A percentile compares a stretch with the other conserved stretches of the same genome.
phyloP scores from a whole-genome alignment of 2,888 invertebrate genomes.

The Drosophila affinis region DNA sequence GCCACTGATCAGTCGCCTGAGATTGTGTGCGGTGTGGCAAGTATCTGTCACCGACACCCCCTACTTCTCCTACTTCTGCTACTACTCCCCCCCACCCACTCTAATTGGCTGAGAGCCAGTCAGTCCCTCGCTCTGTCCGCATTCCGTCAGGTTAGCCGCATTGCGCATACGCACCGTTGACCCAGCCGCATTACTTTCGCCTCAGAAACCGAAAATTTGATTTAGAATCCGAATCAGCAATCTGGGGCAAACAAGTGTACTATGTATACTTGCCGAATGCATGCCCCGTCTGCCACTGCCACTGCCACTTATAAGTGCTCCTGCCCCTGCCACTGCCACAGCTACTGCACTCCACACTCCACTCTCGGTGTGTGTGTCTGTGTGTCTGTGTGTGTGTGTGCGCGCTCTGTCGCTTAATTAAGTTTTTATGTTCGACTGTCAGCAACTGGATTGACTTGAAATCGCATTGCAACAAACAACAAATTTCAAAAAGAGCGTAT shows the following conservation, averaged over 20 bases:
- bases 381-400: too few species aligned
- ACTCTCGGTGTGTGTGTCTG: too few species aligned
- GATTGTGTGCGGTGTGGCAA: conserved; percentile 30
- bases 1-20: conserved; percentile 52
- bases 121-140: background rate
- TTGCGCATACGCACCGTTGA: conserved; percentile 69
- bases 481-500: conserved; percentile 2
- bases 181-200: conserved; percentile 65
- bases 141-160: conserved; percentile 20
- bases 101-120: conserved; percentile 40
- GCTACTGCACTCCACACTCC: too few species aligned
- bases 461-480: conserved; percentile 34
- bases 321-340: too few species aligned
- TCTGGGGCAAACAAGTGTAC: conserved; percentile 37
- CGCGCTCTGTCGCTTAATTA: conserved; percentile 47
- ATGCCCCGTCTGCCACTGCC: background rate
- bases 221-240: conserved; percentile 25
- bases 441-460: conserved; percentile 70
- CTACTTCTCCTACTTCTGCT: background rate
- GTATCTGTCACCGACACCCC: conserved; percentile 13
- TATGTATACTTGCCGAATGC: conserved; percentile 3
- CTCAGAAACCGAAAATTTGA: conserved; percentile 39
- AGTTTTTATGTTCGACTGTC: conserved; percentile 70
- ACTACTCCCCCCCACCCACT: background rate
- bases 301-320: background rate